These are phyloP conservation scores for Callyntrura guangdongensis DNA, from an alignment of 2,888 invertebrate species.

Conservation along the genomic window DNA sequence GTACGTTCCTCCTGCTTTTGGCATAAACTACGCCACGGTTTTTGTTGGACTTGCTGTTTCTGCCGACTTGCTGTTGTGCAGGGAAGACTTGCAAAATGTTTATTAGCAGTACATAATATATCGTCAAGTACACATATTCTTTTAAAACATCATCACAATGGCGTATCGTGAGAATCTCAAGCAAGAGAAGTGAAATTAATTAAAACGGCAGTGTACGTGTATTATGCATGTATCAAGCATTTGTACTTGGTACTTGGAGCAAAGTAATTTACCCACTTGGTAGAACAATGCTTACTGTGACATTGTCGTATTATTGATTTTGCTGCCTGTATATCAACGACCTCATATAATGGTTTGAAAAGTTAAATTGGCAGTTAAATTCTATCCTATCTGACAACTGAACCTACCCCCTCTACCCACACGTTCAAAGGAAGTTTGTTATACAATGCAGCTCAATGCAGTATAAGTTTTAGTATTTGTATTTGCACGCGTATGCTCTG, in stretches of 20 bases:
- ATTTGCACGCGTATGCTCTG: no score
- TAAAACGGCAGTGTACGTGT: constrained; percentile 22
- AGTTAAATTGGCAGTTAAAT: constrained; percentile 11
- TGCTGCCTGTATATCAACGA: constrained; percentile 27
- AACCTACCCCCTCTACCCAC: no score
- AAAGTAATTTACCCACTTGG: constrained; percentile 8
- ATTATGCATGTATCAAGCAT: no score
- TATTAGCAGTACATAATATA: not conserved
- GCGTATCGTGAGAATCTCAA: constrained; percentile 41
- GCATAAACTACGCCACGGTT: not conserved
- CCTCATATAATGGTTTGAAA: constrained; percentile 27
- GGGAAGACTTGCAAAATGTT: not conserved
- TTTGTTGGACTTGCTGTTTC: not conserved
- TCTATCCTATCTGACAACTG: not conserved
- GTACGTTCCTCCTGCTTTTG: not conserved
- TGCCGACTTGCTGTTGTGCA: not conserved
- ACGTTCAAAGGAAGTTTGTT: not conserved
- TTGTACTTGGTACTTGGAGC: not conserved
- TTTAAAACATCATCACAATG: not conserved
- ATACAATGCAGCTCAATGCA: not conserved
- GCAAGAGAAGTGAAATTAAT: constrained; percentile 46
- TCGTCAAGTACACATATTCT: not conserved
- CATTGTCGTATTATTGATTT: constrained; percentile 16
- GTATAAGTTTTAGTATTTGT: not conserved
- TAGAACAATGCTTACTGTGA: not conserved